These are phyloP conservation scores for Anoplolepis gracilipes DNA, from an alignment of 1,140 invertebrate species.

Conservation along the genomic window DNA sequence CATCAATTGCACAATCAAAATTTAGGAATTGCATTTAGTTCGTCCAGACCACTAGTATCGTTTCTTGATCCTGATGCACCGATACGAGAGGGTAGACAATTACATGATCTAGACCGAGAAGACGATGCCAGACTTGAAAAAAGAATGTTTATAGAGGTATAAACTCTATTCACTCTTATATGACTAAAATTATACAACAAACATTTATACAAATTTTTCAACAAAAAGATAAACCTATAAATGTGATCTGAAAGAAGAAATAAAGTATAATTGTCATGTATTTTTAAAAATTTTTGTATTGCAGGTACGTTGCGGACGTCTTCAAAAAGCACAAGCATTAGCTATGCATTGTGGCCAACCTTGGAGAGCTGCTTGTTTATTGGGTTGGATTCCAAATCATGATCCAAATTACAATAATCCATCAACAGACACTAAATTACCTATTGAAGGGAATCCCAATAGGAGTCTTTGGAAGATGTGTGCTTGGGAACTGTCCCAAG, in stretches of 20 bases:
- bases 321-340: conserved; percentile 93
- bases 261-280: not conserved
- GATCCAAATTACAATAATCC: conserved; percentile 91
- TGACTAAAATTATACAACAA: not conserved
- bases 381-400: conserved; percentile 95
- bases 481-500: conserved; percentile 91
- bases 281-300: conserved; percentile 22
- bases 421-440: conserved; percentile 85
- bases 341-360: conserved; percentile 94
- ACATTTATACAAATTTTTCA: not conserved
- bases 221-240: not conserved
- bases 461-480: conserved; percentile 96
- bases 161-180: not conserved
- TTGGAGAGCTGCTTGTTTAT: conserved; percentile 95
- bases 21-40: conserved; percentile 86
- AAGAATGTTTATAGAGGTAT: conserved; percentile 84
- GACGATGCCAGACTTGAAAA: conserved; percentile 93
- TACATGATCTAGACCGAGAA: conserved; percentile 96
- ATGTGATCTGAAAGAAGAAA: not conserved
- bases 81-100: conserved; percentile 90
- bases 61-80: conserved; percentile 98
- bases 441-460: conserved; percentile 93
- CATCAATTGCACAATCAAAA: conserved; percentile 90
- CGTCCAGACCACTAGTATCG: conserved; percentile 88
- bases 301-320: conserved; percentile 93